Base-by-base conservation (phyloP, 2,888 invertebrate species). In the Apamea sordens region DNA sequence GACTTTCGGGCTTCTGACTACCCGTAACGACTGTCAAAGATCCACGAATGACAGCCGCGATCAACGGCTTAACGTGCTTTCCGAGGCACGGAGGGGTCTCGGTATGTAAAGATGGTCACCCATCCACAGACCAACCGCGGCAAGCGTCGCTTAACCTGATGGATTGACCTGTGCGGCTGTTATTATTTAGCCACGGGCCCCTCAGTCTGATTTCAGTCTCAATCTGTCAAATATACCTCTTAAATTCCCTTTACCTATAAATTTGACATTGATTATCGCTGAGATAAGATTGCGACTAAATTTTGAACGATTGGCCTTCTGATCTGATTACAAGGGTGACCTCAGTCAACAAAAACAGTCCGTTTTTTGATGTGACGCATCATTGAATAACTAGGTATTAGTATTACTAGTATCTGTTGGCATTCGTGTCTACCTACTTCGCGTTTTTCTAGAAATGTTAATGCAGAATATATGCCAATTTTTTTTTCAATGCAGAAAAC, bases 311-410 rank as follows among this genome's bases (percentile, higher is more conserved):
- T n/a, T 56, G 56, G 1, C 56, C 56, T n/a, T 56, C 56, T 56
- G 44, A 10, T 5, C 7, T 32, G n/a, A 61, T 64, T 61, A 70
- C 4, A 56, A 82, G 6, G 21, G 44, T 79, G 74, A 83, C 78
- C 18, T 75, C 68, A 61, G 28, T 56, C 75, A 28, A 75, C 64
- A 75, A 75, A 83, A 83, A 65, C 61, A 15, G 59, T 68, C 47
- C 2, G 15, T 13, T 73, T 59, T 59, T 67, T 21, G 10, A 59
- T 68, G 32, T 76, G 41, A 69, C 41, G 72, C 77, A 82, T 72
- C 77, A 70, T 36, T 61, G 53, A 18, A 15, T 82, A 53, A 50
- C n/a, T 59, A 32, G 32, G 32, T 32, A 32, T 32, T 32, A 32
- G 32, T 32, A 53, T n/a, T 18, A n/a, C 59, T 68, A 18, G 3